Conservation (phyloP, 2,113 vertebrate species). For the Puntigrus tetrazona region DNA sequence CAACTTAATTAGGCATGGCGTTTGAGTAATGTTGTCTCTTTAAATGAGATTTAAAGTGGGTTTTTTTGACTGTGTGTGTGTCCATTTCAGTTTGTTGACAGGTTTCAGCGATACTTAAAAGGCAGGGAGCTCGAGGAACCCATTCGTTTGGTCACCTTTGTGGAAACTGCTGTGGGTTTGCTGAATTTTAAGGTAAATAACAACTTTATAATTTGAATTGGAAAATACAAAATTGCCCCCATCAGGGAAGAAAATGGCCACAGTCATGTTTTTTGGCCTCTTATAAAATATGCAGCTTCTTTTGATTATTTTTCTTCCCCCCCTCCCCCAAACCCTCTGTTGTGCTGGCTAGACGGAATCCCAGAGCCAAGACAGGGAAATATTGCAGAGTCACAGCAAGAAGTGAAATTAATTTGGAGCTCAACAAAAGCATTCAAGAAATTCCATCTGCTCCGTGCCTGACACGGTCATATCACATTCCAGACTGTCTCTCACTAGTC, state of each 20-base stretch:
- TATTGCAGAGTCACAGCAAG: conserved; percentile 73
- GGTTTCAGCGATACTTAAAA: conserved; percentile 88
- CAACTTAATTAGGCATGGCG: conserved; percentile 41
- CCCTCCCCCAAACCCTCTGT: conserved; percentile 65
- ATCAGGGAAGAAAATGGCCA: background rate
- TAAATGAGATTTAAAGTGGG: conserved; percentile 48
- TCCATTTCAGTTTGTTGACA: conserved; percentile 93
- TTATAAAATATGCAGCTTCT: conserved; percentile 62
- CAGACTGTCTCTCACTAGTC: conserved; percentile 48
- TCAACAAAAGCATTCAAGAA: conserved; percentile 70
- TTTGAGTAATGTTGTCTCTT: conserved; percentile 16
- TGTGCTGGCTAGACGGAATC: conserved; percentile 67
- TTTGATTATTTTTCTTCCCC: conserved; percentile 56
- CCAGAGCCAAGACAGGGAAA: conserved; percentile 66
- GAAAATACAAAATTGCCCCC: background rate
- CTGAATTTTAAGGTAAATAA: conserved; percentile 97
- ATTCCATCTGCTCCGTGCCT: conserved; percentile 65
- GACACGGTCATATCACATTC: conserved; percentile 60
- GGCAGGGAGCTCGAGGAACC: conserved; percentile 87
- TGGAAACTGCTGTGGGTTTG: conserved; percentile 96
- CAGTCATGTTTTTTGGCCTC: background rate
- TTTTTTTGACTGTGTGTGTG: conserved; percentile 46
- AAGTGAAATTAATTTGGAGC: conserved; percentile 74
- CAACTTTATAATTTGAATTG: conserved; percentile 37
- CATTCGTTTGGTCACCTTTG: conserved; percentile 95